Evolutionary conservation across 2,113 vertebrate species (phyloP).

Genomic region (Pteruthius melanotis): DNA sequence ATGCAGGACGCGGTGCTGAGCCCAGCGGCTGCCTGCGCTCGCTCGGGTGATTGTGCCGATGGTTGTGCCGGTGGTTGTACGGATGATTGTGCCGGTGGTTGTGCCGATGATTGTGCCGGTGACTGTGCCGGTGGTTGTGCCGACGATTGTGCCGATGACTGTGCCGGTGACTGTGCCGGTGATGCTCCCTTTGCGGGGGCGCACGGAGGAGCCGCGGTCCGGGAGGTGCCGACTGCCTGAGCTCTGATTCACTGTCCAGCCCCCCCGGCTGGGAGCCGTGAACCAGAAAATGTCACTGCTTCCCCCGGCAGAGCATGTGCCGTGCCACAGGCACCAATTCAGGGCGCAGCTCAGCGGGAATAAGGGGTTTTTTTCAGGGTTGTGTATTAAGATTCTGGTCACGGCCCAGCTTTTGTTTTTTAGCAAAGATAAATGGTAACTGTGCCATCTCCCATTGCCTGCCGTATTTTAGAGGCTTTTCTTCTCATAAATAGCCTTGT

Average conservation of each 20-base stretch:
- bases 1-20: neutral
- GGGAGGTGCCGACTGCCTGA: neutral
- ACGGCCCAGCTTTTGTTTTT: neutral
- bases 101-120: no score
- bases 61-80: no score
- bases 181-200: neutral
- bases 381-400: neutral
- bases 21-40: neutral
- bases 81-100: neutral
- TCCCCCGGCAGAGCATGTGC: neutral
- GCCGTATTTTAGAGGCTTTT: neutral
- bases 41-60: neutral
- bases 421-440: neutral
- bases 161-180: neutral
- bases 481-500: neutral
- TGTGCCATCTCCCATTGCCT: neutral
- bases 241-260: neutral
- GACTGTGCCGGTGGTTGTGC: neutral
- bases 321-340: rapidly evolving
- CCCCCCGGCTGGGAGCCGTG: neutral
- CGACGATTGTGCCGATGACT: neutral
- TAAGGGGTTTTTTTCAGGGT: neutral
- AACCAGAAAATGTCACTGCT: neutral
- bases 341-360: rapidly evolving
- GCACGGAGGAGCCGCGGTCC: rapidly evolving